These are phyloP conservation scores for Semnornis frantzii DNA, from an alignment of 2,113 vertebrate genomes.

Conservation along the genomic window DNA sequence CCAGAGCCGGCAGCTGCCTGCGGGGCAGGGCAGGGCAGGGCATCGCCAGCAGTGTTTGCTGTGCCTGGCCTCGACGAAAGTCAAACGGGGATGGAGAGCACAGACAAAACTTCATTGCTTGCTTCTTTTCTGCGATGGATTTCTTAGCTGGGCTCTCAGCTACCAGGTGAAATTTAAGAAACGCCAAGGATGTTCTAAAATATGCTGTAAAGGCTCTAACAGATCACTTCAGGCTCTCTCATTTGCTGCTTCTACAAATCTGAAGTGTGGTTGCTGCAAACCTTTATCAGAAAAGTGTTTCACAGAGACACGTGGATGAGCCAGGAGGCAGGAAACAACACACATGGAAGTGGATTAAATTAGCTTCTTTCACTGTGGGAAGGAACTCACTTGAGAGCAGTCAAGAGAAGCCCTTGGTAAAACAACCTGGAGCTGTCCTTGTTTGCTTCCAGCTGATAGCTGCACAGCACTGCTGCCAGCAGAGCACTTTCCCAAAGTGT, in stretches of 20 bases:
- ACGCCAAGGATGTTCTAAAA: not conserved
- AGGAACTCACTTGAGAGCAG: not conserved
- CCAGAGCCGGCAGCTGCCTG: conserved; percentile 28
- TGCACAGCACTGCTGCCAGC: not conserved
- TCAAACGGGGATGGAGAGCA: conserved; percentile 29
- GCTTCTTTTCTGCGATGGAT: conserved; percentile 45
- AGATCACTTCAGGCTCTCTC: not conserved
- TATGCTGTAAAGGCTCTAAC: not conserved
- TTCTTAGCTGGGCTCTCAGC: not conserved
- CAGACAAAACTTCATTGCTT: conserved; percentile 7
- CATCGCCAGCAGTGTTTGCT: conserved; percentile 26
- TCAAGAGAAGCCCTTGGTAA: not conserved
- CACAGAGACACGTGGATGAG: not conserved
- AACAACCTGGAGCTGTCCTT: not conserved
- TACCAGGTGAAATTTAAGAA: conserved; percentile 8
- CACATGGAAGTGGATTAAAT: not conserved
- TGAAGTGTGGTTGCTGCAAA: not conserved
- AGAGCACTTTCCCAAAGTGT: not conserved
- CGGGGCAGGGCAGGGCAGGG: conserved; percentile 1
- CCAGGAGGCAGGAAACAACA: not conserved
- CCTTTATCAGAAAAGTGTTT: not conserved
- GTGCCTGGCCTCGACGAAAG: conserved; percentile 39
- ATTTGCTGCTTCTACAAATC: not conserved
- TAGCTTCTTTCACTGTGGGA: not conserved
- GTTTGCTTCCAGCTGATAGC: not conserved